Evolutionary conservation across 2,113 vertebrate genomes (phyloP).

Genomic region (Heterotis niloticus): DNA sequence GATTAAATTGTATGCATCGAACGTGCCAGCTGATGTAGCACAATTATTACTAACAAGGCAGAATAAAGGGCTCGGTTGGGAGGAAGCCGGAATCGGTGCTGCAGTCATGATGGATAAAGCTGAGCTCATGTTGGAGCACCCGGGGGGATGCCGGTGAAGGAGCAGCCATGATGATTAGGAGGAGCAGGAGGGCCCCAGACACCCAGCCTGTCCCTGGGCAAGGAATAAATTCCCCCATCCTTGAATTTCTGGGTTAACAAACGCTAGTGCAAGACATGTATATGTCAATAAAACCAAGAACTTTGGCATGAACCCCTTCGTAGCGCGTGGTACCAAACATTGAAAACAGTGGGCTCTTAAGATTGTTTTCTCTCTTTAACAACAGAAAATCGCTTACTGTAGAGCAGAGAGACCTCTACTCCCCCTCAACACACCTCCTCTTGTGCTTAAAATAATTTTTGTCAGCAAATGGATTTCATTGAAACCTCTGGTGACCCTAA

Average conservation of each 20-base stretch:
- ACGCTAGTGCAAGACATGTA: background rate
- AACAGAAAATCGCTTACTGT: background rate
- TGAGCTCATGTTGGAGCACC: background rate
- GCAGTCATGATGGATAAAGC: background rate
- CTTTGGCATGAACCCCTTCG: background rate
- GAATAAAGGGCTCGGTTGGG: background rate
- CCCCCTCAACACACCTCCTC: background rate
- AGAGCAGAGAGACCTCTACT: background rate
- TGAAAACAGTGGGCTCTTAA: background rate
- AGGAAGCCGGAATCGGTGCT: background rate
- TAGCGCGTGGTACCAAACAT: background rate
- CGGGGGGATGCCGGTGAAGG: background rate
- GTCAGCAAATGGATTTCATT: background rate
- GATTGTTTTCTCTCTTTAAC: background rate
- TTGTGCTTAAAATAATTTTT: no score
- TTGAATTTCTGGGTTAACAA: background rate
- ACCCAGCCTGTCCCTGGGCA: background rate
- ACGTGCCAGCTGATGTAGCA: no score
- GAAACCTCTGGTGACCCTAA: background rate
- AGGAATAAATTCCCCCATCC: background rate
- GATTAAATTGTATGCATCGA: no score
- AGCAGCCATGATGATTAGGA: background rate
- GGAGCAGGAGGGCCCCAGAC: background rate
- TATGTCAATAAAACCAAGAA: background rate
- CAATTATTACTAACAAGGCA: no score